These are phyloP conservation scores for Hemistola chrysoprasaria DNA, from an alignment of 2,888 invertebrate species.

Conservation along the genomic window DNA sequence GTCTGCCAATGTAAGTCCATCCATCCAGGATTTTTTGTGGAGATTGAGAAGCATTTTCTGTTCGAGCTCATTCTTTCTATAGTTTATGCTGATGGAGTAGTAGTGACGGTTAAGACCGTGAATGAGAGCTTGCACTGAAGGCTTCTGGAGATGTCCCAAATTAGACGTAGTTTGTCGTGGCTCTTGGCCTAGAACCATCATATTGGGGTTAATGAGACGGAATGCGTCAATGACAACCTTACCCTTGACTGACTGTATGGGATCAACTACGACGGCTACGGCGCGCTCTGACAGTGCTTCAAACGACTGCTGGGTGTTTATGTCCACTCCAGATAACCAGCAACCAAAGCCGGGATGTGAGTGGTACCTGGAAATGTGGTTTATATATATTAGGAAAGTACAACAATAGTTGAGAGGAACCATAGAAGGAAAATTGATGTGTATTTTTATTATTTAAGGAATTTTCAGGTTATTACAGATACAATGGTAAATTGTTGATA, in stretches of 20 bases:
- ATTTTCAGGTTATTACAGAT: too few relatives aligned
- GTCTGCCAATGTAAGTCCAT: constrained; percentile 94
- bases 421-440: too few relatives aligned
- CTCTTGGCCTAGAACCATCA: constrained; percentile 99
- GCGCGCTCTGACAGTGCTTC: constrained; percentile 99
- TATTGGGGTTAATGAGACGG: constrained; percentile 98
- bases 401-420: too few relatives aligned
- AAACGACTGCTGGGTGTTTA: constrained; percentile 99
- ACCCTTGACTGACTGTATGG: constrained; percentile 99
- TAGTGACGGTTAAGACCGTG: constrained; percentile 99
- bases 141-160: constrained; percentile 98
- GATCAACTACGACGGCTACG: constrained; percentile 99
- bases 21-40: constrained; percentile 99
- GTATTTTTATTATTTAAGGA: too few relatives aligned
- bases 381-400: neutral
- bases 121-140: constrained; percentile 99
- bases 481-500: too few relatives aligned
- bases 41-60: constrained; percentile 99
- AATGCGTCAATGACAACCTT: constrained; percentile 99
- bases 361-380: constrained; percentile 87
- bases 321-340: constrained; percentile 99
- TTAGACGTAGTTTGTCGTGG: constrained; percentile 99
- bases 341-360: constrained; percentile 99
- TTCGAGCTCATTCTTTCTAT: constrained; percentile 98
- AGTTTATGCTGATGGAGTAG: constrained; percentile 99